phyloP scores from a whole-genome alignment of 2,113 vertebrate species.

The Ptychochromis oligacanthus region DNA sequence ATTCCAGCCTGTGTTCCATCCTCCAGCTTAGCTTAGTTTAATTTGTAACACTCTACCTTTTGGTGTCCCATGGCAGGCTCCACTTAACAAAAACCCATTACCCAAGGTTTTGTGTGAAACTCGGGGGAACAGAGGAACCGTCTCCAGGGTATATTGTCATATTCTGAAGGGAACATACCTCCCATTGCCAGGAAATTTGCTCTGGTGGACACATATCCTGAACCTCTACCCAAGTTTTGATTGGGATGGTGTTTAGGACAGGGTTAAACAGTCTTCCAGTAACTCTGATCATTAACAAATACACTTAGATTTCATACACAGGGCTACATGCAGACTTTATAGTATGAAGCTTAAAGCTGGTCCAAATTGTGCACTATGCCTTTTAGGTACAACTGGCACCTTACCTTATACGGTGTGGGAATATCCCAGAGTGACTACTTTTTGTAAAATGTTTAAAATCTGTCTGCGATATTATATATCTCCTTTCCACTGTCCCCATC shows the following conservation, averaged over 20 bases:
- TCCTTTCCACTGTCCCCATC: too few species aligned
- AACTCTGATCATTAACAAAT: too few species aligned
- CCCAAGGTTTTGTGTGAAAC: background rate
- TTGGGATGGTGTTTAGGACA: too few species aligned
- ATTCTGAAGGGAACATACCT: background rate
- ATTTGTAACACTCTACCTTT: background rate
- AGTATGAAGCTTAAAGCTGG: background rate
- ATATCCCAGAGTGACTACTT: background rate
- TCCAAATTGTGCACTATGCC: background rate
- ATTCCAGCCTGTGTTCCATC: background rate
- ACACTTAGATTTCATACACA: too few species aligned
- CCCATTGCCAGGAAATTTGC: background rate
- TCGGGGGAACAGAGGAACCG: background rate
- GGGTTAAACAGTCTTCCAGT: too few species aligned
- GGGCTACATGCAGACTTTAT: too few species aligned
- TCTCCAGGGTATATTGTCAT: background rate
- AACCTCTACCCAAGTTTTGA: too few species aligned
- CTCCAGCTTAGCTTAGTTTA: background rate
- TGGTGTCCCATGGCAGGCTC: too few species aligned
- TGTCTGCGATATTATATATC: too few species aligned
- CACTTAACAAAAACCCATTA: background rate
- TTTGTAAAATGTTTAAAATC: background rate
- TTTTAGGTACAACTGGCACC: background rate
- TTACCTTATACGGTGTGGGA: background rate
- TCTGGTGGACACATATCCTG: background rate